Percentiles rank a stretch among this genome's conserved stretches.
Conservation (phyloP, 2,113 vertebrate genomes). For the Oncorhynchus gorbuscha region DNA sequence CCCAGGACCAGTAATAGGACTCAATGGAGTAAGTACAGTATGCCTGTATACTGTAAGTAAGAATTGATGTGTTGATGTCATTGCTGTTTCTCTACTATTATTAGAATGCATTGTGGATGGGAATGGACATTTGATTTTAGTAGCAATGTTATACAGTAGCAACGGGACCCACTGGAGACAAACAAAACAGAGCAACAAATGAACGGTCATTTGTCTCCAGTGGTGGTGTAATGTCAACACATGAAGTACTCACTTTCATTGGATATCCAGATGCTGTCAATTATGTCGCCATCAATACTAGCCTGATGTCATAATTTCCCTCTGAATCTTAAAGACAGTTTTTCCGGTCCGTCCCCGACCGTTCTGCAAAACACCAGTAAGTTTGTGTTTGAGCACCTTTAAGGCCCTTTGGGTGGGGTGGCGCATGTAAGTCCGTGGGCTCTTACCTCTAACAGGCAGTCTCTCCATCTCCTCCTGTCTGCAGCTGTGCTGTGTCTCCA, state of each 20-base stretch:
- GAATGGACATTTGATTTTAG: neutral
- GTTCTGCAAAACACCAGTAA: conserved; percentile 90
- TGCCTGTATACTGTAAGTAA: neutral
- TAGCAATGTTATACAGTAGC: neutral
- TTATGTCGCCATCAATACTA: neutral
- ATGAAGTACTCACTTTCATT: neutral
- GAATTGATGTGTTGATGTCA: neutral
- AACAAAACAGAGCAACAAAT: neutral
- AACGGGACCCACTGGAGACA: too few species aligned
- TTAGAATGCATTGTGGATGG: too few species aligned
- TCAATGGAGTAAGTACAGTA: conserved; percentile 85
- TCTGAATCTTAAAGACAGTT: conserved; percentile 82
- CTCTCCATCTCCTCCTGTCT: neutral
- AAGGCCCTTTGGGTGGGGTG: conserved; percentile 44
- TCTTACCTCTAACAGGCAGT: conserved; percentile 21
- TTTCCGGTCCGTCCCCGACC: conserved; percentile 86
- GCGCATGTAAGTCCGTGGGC: conserved; percentile 47
- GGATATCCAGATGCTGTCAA: neutral
- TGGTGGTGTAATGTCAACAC: neutral
- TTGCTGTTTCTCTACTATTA: conserved; percentile 15
- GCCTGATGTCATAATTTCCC: conserved; percentile 38
- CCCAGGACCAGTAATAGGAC: conserved; percentile 79
- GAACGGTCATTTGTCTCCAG: neutral
- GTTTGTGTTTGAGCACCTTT: conserved; percentile 52
- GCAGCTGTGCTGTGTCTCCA: neutral